Base-by-base conservation (phyloP, 1,140 invertebrate species). In the Oncopodura yosiiana region DNA sequence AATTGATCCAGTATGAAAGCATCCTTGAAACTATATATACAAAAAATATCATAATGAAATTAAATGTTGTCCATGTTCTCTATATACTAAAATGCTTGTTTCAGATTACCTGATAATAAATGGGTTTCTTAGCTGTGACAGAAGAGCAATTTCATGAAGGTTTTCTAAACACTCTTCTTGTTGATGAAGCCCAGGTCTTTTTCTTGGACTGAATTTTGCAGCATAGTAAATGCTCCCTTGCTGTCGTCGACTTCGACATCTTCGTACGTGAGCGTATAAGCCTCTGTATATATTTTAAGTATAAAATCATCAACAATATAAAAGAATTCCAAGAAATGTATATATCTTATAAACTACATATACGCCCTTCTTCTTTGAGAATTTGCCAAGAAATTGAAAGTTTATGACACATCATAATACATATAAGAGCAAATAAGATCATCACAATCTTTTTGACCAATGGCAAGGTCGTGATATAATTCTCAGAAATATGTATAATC, bases 211-310 rank as follows among this genome's bases (percentile, higher is more conserved):
- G 65, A 80, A 84, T 66, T 87, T 87, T 21, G 84, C 85, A 0
- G 85, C 85, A 69, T 77, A 86, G 37, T 78, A 71, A 49, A 16
- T 53, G 43, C 27, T 29, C 24, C 27, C 24, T 34, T 72, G 69
- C 1, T 77, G 80, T 34, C 73, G 71, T 34, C 74, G 70, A 44
- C 81, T 77, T 30, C 69, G 68, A 67, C 81, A 83, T 59, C 78
- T 74, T 59, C 78, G 76, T n/a, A 87, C 84, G 53, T 77, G 77
- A 11, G 85, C 83, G 74, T 86, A 87, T 65, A 84, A 79, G 36
- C 85, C 85, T 66, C 83, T 86, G 70, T 6, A 69, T 50, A 49
- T 58, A 56, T 43, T 42, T 14, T 57, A 38, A 24, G 5, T 24
- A 36, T 32, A 6, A 26, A 21, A 11, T 8, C 4, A 5, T 18